phyloP scores from a whole-genome alignment of 2,113 vertebrate species.

The Mormoops blainvillei region DNA sequence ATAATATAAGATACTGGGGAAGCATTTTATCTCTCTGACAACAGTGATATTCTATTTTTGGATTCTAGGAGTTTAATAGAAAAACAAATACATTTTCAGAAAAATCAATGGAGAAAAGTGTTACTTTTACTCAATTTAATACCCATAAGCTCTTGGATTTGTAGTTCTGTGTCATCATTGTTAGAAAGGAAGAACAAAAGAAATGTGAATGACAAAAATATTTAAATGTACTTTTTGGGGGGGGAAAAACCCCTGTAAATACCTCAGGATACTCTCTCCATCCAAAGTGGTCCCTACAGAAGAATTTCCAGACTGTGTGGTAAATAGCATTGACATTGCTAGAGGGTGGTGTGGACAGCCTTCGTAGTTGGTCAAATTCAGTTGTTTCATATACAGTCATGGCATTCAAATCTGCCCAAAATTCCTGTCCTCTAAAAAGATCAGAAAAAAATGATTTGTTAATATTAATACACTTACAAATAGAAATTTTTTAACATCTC shows the following conservation, averaged over 20 bases:
- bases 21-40: slow-evolving; percentile 16
- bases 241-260: slow-evolving; percentile 43
- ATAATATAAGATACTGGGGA: background rate
- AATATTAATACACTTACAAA: background rate
- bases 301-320: slow-evolving; percentile 97
- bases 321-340: slow-evolving; percentile 85
- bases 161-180: background rate
- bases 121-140: background rate
- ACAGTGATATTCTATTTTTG: background rate
- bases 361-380: slow-evolving; percentile 93
- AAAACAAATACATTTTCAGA: slow-evolving; percentile 33
- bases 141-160: background rate
- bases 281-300: slow-evolving; percentile 99
- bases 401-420: slow-evolving; percentile 90
- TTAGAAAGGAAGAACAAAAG: background rate
- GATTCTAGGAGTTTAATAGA: background rate
- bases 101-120: background rate
- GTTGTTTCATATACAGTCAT: slow-evolving; percentile 91
- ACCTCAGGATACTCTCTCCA: slow-evolving; percentile 99
- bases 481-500: slow-evolving; percentile 8
- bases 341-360: slow-evolving; percentile 89
- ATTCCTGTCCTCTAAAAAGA: slow-evolving; percentile 88
- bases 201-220: background rate
- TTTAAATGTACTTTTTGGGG: background rate
- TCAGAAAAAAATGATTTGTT: slow-evolving; percentile 26